Base-by-base conservation (phyloP, 2,888 invertebrate genomes). In the Chorisops tibialis region DNA sequence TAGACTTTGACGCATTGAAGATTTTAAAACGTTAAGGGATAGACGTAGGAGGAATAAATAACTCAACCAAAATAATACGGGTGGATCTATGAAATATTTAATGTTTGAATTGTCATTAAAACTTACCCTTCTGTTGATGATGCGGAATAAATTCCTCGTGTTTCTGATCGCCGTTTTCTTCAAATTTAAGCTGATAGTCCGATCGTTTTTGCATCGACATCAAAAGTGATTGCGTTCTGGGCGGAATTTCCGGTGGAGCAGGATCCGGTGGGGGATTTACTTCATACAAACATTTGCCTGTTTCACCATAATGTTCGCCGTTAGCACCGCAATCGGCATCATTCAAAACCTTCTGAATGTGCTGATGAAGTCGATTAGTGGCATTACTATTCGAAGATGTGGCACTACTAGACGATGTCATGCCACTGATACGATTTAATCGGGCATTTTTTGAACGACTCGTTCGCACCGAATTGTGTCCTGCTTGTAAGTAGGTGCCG, bases 171-270 rank as follows among this genome's bases (percentile, higher is more conserved):
- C 75, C 75, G 67, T 75, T 76, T 63, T 77, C 76, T 63, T 77
- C 79, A 66, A 75, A 77, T 67, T 79, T 77, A 30, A 79, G 69
- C 68, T 77, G 76, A 68, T 78, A 78, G 68, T 78, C 78, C 62
- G 78, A 76, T 62, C 76, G 73, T 68, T 78, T 78, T 61, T 76
- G 73, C 66, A 78, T 69, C 60, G 78, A 78, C 72, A 77, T 73
- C 19, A 90, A 86, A 63, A 91, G 81, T 51, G 91, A 91, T 14
- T 90, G 91, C 1, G 91, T 91, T 43, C 91, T 82, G n/a, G 91
- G 91, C 37, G 91, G 91, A 54, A 91, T 88, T 79, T 91, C 91
- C 2, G 91, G 91, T 5, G 91, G 91, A 52, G 91, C 91, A 2
- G 91, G 91, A 73, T 91, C 91, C 3, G 91, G 91, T 11, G 91